Evolutionary conservation across 2,888 invertebrate species (phyloP), one percentile per base, ranked within the genome.

Genomic region (Troilus luridus): DNA sequence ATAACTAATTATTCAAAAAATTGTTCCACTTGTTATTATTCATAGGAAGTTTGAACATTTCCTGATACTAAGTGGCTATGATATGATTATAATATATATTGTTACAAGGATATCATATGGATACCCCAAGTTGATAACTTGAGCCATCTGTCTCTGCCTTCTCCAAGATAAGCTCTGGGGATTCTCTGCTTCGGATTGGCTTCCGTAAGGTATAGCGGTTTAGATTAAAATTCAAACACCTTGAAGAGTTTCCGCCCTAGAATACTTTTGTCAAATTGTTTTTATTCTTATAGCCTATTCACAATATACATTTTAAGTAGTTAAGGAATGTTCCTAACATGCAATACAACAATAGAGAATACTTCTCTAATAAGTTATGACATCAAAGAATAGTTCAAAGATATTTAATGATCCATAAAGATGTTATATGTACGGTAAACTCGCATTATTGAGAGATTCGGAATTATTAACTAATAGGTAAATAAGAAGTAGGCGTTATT

Each of bases 61-160:
- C n/a, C 11, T 6, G 12, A 27, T 24, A 67, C 12, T 67, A 67
- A 1, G 6, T 24, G 67, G 8, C 67, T 14, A 27, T 27, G 14
- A 67, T 67, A n/a, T n/a, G 64, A 64, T 10, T 64, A n/a, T 64
- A 64, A 64, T 67, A 67, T 67, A 67, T 67, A 67, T 67, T 14
- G 67, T 67, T 67, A 67, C 67, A 67, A 67, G 12, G 14, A 14
- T 67, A 67, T 67, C 67, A 27, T 67, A 27, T 67, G 24, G 67
- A 67, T 67, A 67, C 19, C 67, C 67, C 12, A 1, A 2, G 12
- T 67, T 67, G 67, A 67, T 67, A 67, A 67, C 67, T 24, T 67
- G 67, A 67, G 67, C 67, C 24, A 67, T 67, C 67, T 67, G 67
- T 67, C 27, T 27, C 67, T 67, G 12, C 0, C 27, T 67, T 67